phyloP scores from a whole-genome alignment of 2,888 invertebrate genomes.

The Eupithecia subumbrata region DNA sequence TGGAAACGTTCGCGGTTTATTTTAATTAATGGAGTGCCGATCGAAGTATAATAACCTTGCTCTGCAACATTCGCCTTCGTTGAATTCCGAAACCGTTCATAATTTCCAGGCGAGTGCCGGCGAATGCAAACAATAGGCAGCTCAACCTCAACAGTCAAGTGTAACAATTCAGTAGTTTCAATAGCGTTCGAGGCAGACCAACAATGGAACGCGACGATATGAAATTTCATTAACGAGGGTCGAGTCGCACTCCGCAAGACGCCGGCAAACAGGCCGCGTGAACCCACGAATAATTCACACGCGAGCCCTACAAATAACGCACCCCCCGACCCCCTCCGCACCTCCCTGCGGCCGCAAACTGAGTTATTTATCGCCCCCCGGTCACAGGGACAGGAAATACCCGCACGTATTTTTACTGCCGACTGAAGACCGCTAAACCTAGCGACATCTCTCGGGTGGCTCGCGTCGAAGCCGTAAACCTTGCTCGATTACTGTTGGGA shows the following conservation, averaged over 20 bases:
- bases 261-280: conserved; percentile 80
- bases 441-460: conserved; percentile 74
- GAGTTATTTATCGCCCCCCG: conserved; percentile 80
- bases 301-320: conserved; percentile 83
- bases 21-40: conserved; percentile 33
- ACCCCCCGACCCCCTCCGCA: conserved; percentile 52
- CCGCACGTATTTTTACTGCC: conserved; percentile 81
- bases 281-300: conserved; percentile 84
- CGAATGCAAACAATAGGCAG: conserved; percentile 44
- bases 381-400: conserved; percentile 77
- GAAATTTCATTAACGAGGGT: conserved; percentile 83
- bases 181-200: conserved; percentile 62
- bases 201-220: conserved; percentile 75
- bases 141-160: conserved; percentile 61
- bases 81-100: conserved; percentile 38
- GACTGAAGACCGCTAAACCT: conserved; percentile 61
- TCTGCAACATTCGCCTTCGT: conserved; percentile 32
- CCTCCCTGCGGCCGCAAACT: conserved; percentile 71
- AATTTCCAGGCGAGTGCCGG: conserved; percentile 36
- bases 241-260: conserved; percentile 69
- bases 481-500: conserved; percentile 37
- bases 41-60: conserved; percentile 32
- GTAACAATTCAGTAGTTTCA: conserved; percentile 70
- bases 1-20: conserved; percentile 26
- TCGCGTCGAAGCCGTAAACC: conserved; percentile 38